Percentiles rank a stretch among this genome's conserved stretches.
Evolutionary conservation across 2,888 invertebrate species (phyloP).

Genomic region (Drosophila merina): DNA sequence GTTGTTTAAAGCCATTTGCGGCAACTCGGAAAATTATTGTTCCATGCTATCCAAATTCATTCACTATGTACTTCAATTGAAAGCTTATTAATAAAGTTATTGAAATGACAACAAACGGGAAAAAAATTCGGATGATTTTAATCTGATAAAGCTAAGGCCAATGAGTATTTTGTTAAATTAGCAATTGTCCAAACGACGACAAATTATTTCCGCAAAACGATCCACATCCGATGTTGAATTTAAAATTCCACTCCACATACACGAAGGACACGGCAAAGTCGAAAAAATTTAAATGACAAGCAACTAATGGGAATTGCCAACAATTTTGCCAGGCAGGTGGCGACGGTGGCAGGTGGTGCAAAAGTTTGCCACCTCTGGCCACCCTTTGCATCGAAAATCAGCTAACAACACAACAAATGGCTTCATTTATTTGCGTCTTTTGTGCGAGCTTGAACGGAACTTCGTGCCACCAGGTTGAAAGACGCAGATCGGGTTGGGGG

Average conservation of each 20-base stretch:
- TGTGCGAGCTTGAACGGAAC: slow-evolving; percentile 67
- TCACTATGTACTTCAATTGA: neutral
- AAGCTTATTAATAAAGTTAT: neutral
- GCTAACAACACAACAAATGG: slow-evolving; percentile 77
- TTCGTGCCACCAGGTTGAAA: slow-evolving; percentile 46
- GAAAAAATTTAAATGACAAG: slow-evolving; percentile 78
- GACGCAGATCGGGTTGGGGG: neutral
- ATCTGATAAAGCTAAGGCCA: slow-evolving; percentile 12
- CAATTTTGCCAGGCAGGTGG: slow-evolving; percentile 59
- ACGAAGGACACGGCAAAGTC: slow-evolving; percentile 6
- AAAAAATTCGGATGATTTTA: neutral
- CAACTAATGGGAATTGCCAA: slow-evolving; percentile 80
- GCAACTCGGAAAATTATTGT: neutral
- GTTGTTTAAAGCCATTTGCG: slow-evolving; percentile 17
- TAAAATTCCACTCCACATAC: slow-evolving; percentile 58
- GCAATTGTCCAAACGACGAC: slow-evolving; percentile 71
- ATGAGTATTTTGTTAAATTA: slow-evolving; percentile 52
- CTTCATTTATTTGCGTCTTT: slow-evolving; percentile 79
- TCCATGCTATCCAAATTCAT: neutral
- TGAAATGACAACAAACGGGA: neutral
- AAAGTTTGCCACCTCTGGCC: slow-evolving; percentile 60
- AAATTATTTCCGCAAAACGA: slow-evolving; percentile 76
- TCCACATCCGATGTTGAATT: slow-evolving; percentile 71
- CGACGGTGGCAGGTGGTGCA: slow-evolving; percentile 37
- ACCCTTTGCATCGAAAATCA: slow-evolving; percentile 73